Conservation (phyloP, 2,888 invertebrate species). For the Drosophila antonietae region DNA sequence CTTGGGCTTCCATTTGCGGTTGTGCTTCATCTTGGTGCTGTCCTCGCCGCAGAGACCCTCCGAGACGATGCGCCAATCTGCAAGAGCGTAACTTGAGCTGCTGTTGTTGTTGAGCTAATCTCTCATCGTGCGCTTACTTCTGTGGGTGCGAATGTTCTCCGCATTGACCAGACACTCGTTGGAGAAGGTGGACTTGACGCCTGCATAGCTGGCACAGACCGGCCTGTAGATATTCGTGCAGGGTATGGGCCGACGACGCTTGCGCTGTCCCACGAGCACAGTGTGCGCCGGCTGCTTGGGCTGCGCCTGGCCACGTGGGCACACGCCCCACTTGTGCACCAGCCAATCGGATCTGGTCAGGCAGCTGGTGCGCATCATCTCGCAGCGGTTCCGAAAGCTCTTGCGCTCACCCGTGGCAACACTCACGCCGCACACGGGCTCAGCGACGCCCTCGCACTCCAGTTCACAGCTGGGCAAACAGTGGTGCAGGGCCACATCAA, state of each 20-base stretch:
- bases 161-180: slow-evolving; percentile 79
- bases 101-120: too few species aligned
- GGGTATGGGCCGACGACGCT: slow-evolving; percentile 56
- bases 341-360: slow-evolving; percentile 56
- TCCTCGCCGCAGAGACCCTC: slow-evolving; percentile 79
- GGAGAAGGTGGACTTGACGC: slow-evolving; percentile 78
- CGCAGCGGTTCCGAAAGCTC: slow-evolving; percentile 69
- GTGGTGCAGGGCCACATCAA: slow-evolving; percentile 49
- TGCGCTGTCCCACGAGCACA: slow-evolving; percentile 35
- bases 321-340: slow-evolving; percentile 51
- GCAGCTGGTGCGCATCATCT: slow-evolving; percentile 66
- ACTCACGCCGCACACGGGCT: slow-evolving; percentile 68
- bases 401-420: slow-evolving; percentile 41
- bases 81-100: background rate
- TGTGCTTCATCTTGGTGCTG: slow-evolving; percentile 66
- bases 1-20: slow-evolving; percentile 49
- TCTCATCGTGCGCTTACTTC: slow-evolving; percentile 47
- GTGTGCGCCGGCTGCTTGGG: slow-evolving; percentile 28
- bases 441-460: slow-evolving; percentile 39
- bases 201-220: slow-evolving; percentile 75
- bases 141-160: slow-evolving; percentile 71
- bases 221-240: slow-evolving; percentile 74
- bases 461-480: slow-evolving; percentile 67
- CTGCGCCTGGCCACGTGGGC: slow-evolving; percentile 24
- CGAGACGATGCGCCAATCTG: slow-evolving; percentile 77